Evolutionary conservation across 2,113 vertebrate species (phyloP).

Genomic region (Epinephelus moara): DNA sequence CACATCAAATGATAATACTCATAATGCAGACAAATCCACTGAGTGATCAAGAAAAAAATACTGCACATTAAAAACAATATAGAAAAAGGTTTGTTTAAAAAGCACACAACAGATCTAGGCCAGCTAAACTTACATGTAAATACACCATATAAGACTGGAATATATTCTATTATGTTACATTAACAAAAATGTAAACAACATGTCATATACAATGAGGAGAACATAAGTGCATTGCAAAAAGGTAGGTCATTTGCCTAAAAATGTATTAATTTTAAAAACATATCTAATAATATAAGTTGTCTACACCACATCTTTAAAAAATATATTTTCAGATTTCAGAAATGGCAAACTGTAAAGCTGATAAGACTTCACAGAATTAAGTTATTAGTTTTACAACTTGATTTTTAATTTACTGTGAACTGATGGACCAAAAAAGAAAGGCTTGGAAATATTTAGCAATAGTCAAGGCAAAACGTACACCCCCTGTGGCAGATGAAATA

Average conservation of each 20-base stretch:
- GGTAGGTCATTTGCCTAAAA: neutral
- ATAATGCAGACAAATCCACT: constrained; percentile 28
- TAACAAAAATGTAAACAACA: constrained; percentile 11
- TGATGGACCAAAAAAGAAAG: constrained; percentile 28
- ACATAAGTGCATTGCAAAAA: constrained; percentile 12
- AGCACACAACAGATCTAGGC: neutral
- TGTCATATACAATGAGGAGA: neutral
- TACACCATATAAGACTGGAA: neutral
- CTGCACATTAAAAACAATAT: constrained; percentile 27
- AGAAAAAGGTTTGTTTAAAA: constrained; percentile 36
- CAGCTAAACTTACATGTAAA: constrained; percentile 20
- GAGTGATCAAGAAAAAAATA: constrained; percentile 12
- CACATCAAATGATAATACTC: constrained; percentile 54
- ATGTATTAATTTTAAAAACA: neutral
- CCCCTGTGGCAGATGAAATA: constrained; percentile 41
- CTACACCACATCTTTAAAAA: constrained; percentile 45
- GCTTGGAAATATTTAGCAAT: constrained; percentile 11
- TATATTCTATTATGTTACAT: constrained; percentile 26
- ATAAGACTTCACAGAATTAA: constrained; percentile 12
- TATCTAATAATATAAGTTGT: constrained; percentile 16
- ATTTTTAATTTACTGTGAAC: constrained; percentile 46
- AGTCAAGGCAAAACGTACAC: constrained; percentile 34
- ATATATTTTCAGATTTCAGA: constrained; percentile 19
- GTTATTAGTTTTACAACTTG: neutral
- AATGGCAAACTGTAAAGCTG: constrained; percentile 9